These are phyloP conservation scores for Archaeoteleia sp. DNA, from an alignment of 2,888 invertebrate species.

Conservation along the genomic window DNA sequence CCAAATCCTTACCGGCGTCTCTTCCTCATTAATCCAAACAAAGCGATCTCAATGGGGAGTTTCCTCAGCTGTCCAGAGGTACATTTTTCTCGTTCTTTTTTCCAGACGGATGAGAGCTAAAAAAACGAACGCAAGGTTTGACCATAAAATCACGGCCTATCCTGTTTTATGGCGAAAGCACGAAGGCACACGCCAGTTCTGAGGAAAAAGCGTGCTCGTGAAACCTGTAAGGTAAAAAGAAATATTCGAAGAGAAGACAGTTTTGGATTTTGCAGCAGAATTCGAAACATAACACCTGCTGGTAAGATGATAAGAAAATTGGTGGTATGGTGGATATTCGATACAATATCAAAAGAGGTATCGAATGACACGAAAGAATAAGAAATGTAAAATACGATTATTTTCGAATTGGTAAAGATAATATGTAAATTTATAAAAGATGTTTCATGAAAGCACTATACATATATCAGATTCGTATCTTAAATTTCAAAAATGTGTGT, in stretches of 20 bases:
- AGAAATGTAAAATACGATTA: too few species aligned
- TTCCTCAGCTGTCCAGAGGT: constrained; percentile 37
- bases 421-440: too few species aligned
- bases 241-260: background rate
- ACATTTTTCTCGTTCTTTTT: constrained; percentile 22
- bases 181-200: constrained; percentile 11
- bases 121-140: constrained; percentile 7
- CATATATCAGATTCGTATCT: too few species aligned
- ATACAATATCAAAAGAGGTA: too few species aligned
- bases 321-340: too few species aligned
- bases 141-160: constrained; percentile 17
- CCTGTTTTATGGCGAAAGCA: constrained; percentile 16
- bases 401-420: too few species aligned
- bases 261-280: background rate
- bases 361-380: too few species aligned
- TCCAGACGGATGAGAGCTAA: background rate
- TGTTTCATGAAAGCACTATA: too few species aligned
- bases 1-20: constrained; percentile 56
- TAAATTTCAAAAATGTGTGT: too few species aligned
- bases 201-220: constrained; percentile 6
- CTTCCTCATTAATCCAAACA: constrained; percentile 62
- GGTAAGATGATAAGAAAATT: background rate
- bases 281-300: background rate
- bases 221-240: background rate
- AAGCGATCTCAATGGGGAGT: constrained; percentile 56